These are phyloP conservation scores for Tetrao urogallus DNA, from an alignment of 2,113 vertebrate species.

Conservation along the genomic window DNA sequence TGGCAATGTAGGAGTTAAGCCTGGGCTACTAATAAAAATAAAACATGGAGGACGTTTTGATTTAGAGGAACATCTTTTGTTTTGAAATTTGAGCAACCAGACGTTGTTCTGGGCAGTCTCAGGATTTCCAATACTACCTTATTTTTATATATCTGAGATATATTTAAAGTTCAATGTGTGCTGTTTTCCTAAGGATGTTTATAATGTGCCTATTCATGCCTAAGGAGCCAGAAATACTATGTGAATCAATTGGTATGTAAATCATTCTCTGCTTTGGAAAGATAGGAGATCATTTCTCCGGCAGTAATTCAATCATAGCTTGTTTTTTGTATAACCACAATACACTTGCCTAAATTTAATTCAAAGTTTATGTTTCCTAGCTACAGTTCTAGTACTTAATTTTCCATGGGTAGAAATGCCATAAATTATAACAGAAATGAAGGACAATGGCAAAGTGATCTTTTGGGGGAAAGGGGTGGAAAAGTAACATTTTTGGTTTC, in stretches of 20 bases:
- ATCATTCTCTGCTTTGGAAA: slow-evolving; percentile 46
- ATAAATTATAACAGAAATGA: background rate
- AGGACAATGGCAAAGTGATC: background rate
- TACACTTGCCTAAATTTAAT: slow-evolving; percentile 54
- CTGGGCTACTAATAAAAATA: background rate
- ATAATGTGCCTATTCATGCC: background rate
- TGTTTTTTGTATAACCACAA: slow-evolving; percentile 41
- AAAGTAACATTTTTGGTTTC: background rate
- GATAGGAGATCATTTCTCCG: slow-evolving; percentile 44
- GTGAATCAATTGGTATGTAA: slow-evolving; percentile 39
- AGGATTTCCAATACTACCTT: background rate
- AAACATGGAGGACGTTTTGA: background rate
- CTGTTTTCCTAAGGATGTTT: slow-evolving; percentile 1
- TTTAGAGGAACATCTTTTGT: background rate
- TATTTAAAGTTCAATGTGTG: background rate
- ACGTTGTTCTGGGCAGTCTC: background rate
- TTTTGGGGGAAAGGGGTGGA: background rate
- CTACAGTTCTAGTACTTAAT: slow-evolving; percentile 32
- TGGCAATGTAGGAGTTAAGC: background rate
- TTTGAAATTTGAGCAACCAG: background rate
- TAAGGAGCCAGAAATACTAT: slow-evolving; percentile 7
- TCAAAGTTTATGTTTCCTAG: slow-evolving; percentile 62
- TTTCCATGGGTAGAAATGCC: background rate
- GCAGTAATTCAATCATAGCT: slow-evolving; percentile 37
- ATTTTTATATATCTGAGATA: background rate